Evolutionary conservation across 2,888 invertebrate genomes (phyloP).

Genomic region (Desoria tigrina): DNA sequence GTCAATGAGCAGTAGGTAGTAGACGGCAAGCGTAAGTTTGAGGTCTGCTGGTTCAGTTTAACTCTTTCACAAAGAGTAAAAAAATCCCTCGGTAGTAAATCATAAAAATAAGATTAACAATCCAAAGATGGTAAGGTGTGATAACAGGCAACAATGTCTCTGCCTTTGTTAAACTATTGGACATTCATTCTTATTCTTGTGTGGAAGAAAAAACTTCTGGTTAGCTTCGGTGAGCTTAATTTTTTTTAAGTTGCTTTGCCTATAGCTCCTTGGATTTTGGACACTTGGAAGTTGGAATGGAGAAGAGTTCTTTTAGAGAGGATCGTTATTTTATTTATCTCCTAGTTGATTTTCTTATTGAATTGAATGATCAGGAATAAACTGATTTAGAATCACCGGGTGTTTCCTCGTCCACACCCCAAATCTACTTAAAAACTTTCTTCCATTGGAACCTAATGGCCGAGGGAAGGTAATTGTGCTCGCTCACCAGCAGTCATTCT

Average conservation of each 20-base stretch:
- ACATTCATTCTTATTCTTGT: too few species aligned
- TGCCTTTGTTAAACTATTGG: background rate
- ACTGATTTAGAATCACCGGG: conserved; percentile 39
- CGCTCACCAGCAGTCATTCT: background rate
- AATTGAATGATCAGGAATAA: conserved; percentile 31
- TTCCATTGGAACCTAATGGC: background rate
- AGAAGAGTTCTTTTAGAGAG: too few species aligned
- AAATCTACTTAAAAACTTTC: conserved; percentile 8
- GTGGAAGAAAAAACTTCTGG: too few species aligned
- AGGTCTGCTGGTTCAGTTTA: too few species aligned
- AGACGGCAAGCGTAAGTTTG: background rate
- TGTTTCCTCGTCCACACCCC: conserved; percentile 36
- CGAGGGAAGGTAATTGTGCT: background rate
- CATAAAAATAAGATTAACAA: conserved; percentile 30
- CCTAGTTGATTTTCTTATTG: conserved; percentile 12
- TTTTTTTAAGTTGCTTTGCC: too few species aligned
- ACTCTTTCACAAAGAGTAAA: background rate
- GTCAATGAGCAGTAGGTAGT: background rate
- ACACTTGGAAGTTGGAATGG: too few species aligned
- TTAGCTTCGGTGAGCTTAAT: too few species aligned
- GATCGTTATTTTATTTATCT: background rate
- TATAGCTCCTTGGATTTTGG: too few species aligned
- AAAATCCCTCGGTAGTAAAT: conserved; percentile 8
- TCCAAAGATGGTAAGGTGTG: conserved; percentile 24
- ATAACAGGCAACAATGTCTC: conserved; percentile 18